Percentiles rank a stretch among this genome's conserved stretches.
Evolutionary conservation across 92 coral and sea anemone genomes (phyloP).

Genomic region (Parazoanthus atlanticus): DNA sequence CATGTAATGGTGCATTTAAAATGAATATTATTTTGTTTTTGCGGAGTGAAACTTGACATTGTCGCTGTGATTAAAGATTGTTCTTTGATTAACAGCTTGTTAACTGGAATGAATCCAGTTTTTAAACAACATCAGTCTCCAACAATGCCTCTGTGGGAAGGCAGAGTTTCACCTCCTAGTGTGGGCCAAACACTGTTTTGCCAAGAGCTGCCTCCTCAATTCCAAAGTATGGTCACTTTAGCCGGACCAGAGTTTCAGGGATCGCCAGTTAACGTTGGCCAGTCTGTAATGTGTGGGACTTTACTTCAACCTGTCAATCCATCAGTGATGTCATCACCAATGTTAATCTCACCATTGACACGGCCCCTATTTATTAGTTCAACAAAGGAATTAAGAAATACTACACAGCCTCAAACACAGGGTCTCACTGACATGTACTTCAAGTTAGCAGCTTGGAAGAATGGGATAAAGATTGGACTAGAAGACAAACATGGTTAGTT

Average conservation of each 20-base stretch:
- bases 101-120: neutral
- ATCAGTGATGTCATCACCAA: neutral
- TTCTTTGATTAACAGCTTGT: neutral
- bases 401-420: neutral
- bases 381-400: neutral
- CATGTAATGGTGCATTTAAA: too few relatives aligned
- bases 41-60: neutral
- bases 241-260: neutral
- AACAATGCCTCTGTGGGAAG: neutral
- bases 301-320: constrained; percentile 12
- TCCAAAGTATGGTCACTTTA: neutral
- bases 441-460: constrained; percentile 40
- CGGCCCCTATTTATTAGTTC: neutral
- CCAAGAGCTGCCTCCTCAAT: neutral
- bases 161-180: neutral
- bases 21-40: neutral
- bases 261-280: neutral
- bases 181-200: neutral
- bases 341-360: constrained; percentile 27
- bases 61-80: neutral
- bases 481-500: neutral
- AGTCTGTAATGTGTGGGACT: neutral
- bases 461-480: constrained; percentile 40
- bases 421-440: constrained; percentile 19
- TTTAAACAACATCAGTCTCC: neutral